Base-by-base conservation (phyloP, 2,113 vertebrate genomes). In the Pseudorhombus dupliciocellatus region DNA sequence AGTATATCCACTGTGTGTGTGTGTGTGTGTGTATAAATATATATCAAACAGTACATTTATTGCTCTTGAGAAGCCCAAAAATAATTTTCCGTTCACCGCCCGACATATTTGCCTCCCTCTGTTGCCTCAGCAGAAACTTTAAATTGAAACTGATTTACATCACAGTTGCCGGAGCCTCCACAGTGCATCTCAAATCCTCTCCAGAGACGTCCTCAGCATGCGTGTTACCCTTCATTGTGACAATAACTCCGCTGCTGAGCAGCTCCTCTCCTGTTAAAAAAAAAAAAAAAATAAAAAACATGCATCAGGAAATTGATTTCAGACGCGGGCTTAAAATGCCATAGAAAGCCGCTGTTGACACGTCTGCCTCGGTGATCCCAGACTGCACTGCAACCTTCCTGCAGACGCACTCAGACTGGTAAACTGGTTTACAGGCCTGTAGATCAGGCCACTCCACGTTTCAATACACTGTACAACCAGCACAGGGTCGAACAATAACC, bases 221-320 rank as follows among this genome's bases (percentile, higher is more conserved):
- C 16, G 6, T 1, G 61, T 80, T 63, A 78, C 67, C 61, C 77
- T 42, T 66, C 73, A 66, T 57, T 53, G 73, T 50, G 57, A 75
- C 52, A 67, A 66, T 20, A 54, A 67, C 3, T n/a, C 42, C 9
- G 20, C 8, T 18, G 54, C 55, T 11, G 28, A 31, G 51, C 21
- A 6, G 21, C 50, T 72, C 64, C 54, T 51, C 25, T 51, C 21
- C 50, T 12, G 5, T 4, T 15, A 52, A 65, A 60, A 46, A 18
- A 77, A 24, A 34, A 68, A 69, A 51, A 30, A 18, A 24, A 34
- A 68, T 58, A 51, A 30, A 18, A 22, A 58, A 73, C 51, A 30
- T 10, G 31, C 65, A 26, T 63, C 28, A 25, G 68, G 75, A 78
- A 75, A 82, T 70, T 62, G 60, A 67, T 75, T 76, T 63, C 56